Conservation (phyloP, 2,888 invertebrate species). For the Meiosimyza decipiens region DNA sequence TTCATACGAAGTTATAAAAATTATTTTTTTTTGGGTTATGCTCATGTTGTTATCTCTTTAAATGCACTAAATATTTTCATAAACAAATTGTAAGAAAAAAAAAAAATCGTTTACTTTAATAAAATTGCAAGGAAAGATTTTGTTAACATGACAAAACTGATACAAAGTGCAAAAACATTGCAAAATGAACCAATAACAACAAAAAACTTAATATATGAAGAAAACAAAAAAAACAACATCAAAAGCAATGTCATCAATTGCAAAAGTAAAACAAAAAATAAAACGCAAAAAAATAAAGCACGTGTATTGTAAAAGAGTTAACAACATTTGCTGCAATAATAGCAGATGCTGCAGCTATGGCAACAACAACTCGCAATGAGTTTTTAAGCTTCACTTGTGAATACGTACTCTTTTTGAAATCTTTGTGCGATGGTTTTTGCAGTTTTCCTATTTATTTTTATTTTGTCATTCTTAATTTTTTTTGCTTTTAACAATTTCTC, state of each 20-base stretch:
- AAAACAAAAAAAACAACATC: too few species aligned
- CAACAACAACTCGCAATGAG: too few species aligned
- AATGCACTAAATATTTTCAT: too few species aligned
- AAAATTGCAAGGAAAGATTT: neutral
- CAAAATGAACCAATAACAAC: neutral
- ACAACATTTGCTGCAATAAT: neutral
- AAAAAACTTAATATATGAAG: neutral
- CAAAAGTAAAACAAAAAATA: neutral
- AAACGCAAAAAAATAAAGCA: neutral
- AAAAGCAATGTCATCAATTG: conserved; percentile 34
- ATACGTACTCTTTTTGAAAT: neutral
- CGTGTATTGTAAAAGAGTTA: neutral
- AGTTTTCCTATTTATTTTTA: neutral
- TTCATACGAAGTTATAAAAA: too few species aligned
- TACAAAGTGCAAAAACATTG: neutral
- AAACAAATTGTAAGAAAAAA: too few species aligned
- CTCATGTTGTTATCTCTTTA: too few species aligned
- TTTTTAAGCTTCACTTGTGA: too few species aligned
- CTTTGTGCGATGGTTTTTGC: conserved; percentile 12
- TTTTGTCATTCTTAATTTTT: neutral
- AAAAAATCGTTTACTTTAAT: neutral
- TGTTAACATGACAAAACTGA: neutral
- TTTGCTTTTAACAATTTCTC: neutral
- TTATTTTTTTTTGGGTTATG: too few species aligned
- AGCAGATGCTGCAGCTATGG: neutral